Evolutionary conservation across 2,797 vertebrate genomes (phyloP).

Genomic region (Myotis myotis): DNA sequence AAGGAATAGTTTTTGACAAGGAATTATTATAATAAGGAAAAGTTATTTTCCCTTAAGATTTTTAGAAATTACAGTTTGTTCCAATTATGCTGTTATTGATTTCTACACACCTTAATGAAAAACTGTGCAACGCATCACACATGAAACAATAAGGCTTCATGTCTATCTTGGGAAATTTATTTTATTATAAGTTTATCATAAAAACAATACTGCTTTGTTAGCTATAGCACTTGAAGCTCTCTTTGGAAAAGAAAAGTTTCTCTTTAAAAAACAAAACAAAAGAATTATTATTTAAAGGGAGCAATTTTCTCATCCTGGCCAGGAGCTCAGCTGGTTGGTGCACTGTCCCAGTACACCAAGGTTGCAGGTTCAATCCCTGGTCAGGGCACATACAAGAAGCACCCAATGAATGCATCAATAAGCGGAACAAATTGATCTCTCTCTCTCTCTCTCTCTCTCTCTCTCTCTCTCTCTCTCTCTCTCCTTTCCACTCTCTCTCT

Average conservation of each 20-base stretch:
- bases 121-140: not conserved
- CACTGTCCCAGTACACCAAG: not conserved
- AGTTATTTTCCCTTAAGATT: not conserved
- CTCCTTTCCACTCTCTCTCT: not conserved
- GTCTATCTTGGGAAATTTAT: not conserved
- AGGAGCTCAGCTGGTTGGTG: not conserved
- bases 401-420: not conserved
- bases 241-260: not conserved
- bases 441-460: not conserved
- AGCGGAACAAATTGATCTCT: not conserved
- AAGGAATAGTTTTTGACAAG: not conserved
- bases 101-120: slow-evolving; percentile 5
- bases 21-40: not conserved
- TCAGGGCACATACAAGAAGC: not conserved
- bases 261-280: not conserved
- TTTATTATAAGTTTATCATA: slow-evolving; percentile 7
- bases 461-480: not conserved
- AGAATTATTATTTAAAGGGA: not conserved
- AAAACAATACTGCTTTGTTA: not conserved
- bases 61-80: not conserved
- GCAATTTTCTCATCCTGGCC: not conserved
- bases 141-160: not conserved
- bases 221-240: not conserved
- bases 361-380: not conserved
- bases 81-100: slow-evolving; percentile 26